Conservation (phyloP, 1,140 invertebrate genomes). For the Danaus melanippus region DNA sequence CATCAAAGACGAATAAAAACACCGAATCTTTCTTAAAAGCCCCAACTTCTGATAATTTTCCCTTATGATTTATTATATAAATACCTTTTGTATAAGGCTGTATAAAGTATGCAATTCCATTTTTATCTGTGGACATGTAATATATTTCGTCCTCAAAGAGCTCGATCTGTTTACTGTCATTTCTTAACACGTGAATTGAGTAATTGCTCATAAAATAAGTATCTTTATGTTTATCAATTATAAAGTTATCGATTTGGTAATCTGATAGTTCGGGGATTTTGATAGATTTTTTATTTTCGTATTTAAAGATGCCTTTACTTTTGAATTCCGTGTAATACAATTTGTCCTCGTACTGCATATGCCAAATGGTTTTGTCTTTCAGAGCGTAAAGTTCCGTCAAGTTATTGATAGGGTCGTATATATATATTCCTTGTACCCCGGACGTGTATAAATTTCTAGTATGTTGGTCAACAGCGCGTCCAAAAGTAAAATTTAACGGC, state of each 20-base stretch:
- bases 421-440: constrained; percentile 37
- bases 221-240: constrained; percentile 40
- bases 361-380: constrained; percentile 44
- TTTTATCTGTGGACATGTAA: constrained; percentile 39
- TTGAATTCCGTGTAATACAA: constrained; percentile 42
- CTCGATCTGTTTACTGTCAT: constrained; percentile 28
- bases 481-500: constrained; percentile 42
- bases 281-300: constrained; percentile 35
- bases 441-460: constrained; percentile 40
- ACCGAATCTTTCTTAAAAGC: constrained; percentile 35
- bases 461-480: constrained; percentile 34
- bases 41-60: constrained; percentile 32
- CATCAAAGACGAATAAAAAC: constrained; percentile 44
- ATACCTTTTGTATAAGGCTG: constrained; percentile 38
- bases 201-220: constrained; percentile 46
- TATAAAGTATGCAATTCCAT: constrained; percentile 40
- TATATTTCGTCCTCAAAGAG: constrained; percentile 43
- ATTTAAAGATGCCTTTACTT: constrained; percentile 36
- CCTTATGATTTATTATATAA: constrained; percentile 38
- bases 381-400: constrained; percentile 27
- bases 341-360: constrained; percentile 41
- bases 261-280: constrained; percentile 27
- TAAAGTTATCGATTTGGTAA: constrained; percentile 48
- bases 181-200: constrained; percentile 36
- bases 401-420: constrained; percentile 33